These are phyloP conservation scores for Pituophis catenifer DNA, from an alignment of 2,113 vertebrate species.

Conservation along the genomic window DNA sequence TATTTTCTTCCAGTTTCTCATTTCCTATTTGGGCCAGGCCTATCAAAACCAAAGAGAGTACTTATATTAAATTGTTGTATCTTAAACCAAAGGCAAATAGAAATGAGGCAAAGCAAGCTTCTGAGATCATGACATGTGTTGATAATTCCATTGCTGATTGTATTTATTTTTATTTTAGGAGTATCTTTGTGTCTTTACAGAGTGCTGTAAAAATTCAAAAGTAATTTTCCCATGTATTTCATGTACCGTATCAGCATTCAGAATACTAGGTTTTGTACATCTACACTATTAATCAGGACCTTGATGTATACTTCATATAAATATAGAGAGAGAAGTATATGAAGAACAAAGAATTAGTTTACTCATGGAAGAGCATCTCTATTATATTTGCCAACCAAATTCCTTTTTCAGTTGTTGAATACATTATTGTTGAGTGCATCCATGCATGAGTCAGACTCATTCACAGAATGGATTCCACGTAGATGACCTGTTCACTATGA, in stretches of 20 bases:
- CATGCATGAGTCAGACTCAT: neutral
- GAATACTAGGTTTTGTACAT: neutral
- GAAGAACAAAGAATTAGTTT: neutral
- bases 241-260: neutral
- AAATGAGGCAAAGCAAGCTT: neutral
- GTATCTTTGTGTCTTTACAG: neutral
- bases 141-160: neutral
- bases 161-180: neutral
- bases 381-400: neutral
- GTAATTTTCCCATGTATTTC: neutral
- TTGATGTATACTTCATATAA: neutral
- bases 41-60: neutral
- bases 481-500: neutral
- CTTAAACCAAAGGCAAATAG: neutral
- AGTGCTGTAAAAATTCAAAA: neutral
- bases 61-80: neutral
- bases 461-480: neutral
- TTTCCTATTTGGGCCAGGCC: neutral
- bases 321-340: neutral
- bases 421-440: neutral
- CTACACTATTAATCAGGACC: neutral
- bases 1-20: neutral
- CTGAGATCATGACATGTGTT: neutral
- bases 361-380: neutral
- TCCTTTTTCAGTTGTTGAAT: neutral